Evolutionary conservation across 2,113 vertebrate species (phyloP), one percentile per base, ranked within the genome.

Genomic region (Eulemur macaco): DNA sequence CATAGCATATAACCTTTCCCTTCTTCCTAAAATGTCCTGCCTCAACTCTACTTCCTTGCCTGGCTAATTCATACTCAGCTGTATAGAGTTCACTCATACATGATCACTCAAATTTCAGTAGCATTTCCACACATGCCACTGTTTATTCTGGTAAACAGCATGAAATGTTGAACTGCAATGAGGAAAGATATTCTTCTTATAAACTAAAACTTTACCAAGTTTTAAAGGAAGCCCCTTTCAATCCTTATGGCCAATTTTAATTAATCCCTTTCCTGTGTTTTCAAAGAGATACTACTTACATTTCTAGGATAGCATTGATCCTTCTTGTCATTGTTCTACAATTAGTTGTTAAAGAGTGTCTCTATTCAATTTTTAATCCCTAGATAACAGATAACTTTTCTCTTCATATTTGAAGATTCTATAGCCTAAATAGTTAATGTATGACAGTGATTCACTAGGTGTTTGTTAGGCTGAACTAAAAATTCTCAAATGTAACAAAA

Each of bases 401-500:
- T 94, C 47, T 83, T 87, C 27, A 56, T 71, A n/a, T 12, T 37
- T 58, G 74, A 89, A 39, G 47, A 1, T 60, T 95, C 39, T 78
- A 34, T 64, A 89, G 9, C 45, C 50, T 85, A 21, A 8, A 8
- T 52, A 8, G 37, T 56, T 73, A 69, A 89, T 13, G 17, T 1
- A 5, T 54, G 47, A 64, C 45, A 89, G 18, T 1, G 39, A 91
- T 56, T 77, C 52, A 91, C 29, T 60, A 23, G 29, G 42, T 47
- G 23, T 50, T 95, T 80, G 23, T 83, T 86, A 86, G 54, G 68
- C 12, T 63, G 5, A 91, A 87, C n/a, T 84, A 84, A 89, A 96
- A 91, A 66, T 86, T 83, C 31, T 92, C 66, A 68, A 86, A 29
- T 81, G 7, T 13, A 60, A 78, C 18, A 42, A 86, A 31, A 31